Conservation (phyloP, 2,888 invertebrate species). For the Carcina quercana region DNA sequence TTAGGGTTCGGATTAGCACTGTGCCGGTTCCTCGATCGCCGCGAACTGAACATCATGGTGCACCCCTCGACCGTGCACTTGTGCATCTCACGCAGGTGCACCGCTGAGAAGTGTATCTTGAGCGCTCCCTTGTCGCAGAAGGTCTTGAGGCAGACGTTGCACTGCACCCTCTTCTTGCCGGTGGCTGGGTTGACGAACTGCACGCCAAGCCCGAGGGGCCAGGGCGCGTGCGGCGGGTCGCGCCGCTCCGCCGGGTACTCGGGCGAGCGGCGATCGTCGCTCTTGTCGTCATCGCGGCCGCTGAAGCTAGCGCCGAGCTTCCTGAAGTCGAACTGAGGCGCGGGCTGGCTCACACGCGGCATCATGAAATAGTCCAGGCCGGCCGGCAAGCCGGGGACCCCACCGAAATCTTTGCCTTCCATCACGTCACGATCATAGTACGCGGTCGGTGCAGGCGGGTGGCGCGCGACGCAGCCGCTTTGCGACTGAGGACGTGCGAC, state of each 20-base stretch:
- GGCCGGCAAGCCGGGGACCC: conserved; percentile 63
- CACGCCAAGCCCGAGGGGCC: conserved; percentile 88
- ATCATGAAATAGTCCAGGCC: conserved; percentile 71
- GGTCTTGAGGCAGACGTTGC: conserved; percentile 97
- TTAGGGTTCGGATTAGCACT: conserved; percentile 98
- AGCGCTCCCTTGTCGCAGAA: conserved; percentile 99
- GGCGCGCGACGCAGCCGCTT: conserved; percentile 75
- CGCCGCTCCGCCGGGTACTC: conserved; percentile 57
- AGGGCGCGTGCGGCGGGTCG: conserved; percentile 73
- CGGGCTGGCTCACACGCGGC: conserved; percentile 82
- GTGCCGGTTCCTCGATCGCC: conserved; percentile 95
- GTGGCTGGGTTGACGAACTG: conserved; percentile 93
- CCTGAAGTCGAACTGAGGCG: conserved; percentile 92
- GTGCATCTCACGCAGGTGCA: conserved; percentile 98
- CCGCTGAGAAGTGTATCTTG: conserved; percentile 98
- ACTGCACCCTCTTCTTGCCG: conserved; percentile 96
- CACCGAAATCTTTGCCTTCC: conserved; percentile 68
- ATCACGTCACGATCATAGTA: conserved; percentile 69
- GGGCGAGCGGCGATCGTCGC: conserved; percentile 55
- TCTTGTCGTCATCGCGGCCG: conserved; percentile 63
- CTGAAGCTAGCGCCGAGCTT: conserved; percentile 81
- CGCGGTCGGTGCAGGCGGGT: conserved; percentile 57
- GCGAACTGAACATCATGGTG: conserved; percentile 98
- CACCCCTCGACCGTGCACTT: conserved; percentile 98
- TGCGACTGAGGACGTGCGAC: conserved; percentile 74